These are phyloP conservation scores for Copsychus sechellarum DNA, from an alignment of 2,113 vertebrate genomes.

Conservation along the genomic window DNA sequence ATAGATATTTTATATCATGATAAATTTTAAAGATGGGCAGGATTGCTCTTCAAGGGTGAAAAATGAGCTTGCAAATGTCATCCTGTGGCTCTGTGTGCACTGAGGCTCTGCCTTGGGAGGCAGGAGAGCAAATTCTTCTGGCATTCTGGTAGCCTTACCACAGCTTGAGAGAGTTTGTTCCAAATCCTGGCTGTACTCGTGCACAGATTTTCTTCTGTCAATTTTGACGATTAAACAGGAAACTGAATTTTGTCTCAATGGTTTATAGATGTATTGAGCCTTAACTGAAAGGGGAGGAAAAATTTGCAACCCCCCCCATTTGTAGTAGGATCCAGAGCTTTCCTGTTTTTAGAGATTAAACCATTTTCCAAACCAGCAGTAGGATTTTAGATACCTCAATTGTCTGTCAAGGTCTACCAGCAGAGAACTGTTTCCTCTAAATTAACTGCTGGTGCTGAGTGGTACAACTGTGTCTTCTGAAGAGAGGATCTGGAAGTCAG, in stretches of 20 bases:
- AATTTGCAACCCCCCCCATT: neutral
- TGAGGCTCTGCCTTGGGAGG: neutral
- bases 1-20: neutral
- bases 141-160: neutral
- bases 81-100: neutral
- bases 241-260: neutral
- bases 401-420: neutral
- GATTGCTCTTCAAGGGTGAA: neutral
- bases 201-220: neutral
- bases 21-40: neutral
- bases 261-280: neutral
- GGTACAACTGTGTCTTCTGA: neutral
- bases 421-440: neutral
- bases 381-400: neutral
- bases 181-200: neutral
- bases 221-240: neutral
- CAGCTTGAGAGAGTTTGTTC: neutral
- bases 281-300: neutral
- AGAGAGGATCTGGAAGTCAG: neutral
- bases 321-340: neutral
- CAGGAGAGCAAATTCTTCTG: neutral
- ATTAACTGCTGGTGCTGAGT: neutral
- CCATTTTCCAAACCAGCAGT: neutral
- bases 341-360: neutral
- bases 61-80: neutral